Evolutionary conservation across 2,797 vertebrate species (phyloP), one percentile per base, ranked within the genome.

Genomic region (Rousettus madagascariensis): DNA sequence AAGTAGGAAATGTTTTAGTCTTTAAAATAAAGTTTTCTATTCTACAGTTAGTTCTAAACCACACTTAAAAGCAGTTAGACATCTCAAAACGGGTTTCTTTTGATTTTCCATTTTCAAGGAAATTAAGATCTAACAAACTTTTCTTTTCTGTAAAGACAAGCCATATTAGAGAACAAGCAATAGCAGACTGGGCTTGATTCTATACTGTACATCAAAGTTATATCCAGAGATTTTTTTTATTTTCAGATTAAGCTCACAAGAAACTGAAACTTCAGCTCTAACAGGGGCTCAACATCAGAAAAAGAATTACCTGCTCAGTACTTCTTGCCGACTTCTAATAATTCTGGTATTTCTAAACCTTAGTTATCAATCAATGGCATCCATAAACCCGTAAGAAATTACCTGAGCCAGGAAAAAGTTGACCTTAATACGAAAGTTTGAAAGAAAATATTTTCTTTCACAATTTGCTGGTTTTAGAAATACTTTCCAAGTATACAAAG

Each of bases 381-480:
- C 22, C 55, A 69, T 63, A 89, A 53, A 38, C 61, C 36, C 68
- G 43, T 75, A 96, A 80, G 71, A 94, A 94, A 92, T 90, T 91
- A 95, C 24, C 55, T 92, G 24, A 91, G 20, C n/a, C n/a, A 94
- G 46, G 16, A 79, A 95, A 95, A 93, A 33, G 22, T 13, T 93
- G n/a, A 65, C 55, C 59, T 89, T 88, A 95, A 91, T 61, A 57
- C 3, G 82, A 65, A 95, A 92, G n/a, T 89, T 38, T 86, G 12
- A 83, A 90, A 94, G 33, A 89, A 91, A 91, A 86, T 4, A 65
- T 79, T 90, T 96, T 86, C 91, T 72, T 96, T 96, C 41, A 95
- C 43, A 75, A 84, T 4, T 65, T 86, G 8, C 61, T 78, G 30
- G 8, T 97, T 93, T 92, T 74, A n/a, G 55, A 94, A 86, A 96